Conservation (phyloP, 2,797 vertebrate species). For the Myotis daubentonii region DNA sequence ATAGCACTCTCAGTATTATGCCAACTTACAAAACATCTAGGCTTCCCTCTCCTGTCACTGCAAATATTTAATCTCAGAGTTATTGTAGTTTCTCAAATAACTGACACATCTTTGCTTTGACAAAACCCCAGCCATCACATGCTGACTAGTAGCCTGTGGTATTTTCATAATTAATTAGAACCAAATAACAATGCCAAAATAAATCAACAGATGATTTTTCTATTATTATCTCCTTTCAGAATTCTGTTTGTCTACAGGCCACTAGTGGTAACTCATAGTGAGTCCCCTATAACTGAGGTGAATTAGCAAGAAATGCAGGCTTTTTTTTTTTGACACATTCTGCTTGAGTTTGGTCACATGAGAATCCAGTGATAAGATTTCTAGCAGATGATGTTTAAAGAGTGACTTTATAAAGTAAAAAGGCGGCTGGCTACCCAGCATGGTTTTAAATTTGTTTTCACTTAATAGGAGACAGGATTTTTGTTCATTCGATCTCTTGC, state of each 20-base stretch:
- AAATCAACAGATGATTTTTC: not conserved
- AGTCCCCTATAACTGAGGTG: not conserved
- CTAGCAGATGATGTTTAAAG: constrained; percentile 56
- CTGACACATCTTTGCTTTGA: constrained; percentile 22
- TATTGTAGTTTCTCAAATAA: constrained; percentile 27
- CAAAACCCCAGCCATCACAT: not conserved
- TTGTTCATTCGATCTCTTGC: constrained; percentile 38
- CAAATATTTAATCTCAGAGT: constrained; percentile 46
- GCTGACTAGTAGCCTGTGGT: not conserved
- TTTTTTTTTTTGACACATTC: constrained; percentile 42
- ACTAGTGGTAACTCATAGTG: not conserved
- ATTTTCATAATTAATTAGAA: constrained; percentile 60
- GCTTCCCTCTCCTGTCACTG: not conserved
- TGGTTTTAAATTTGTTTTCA: constrained; percentile 65
- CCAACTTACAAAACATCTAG: constrained; percentile 22
- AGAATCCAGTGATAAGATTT: constrained; percentile 46
- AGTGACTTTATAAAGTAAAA: constrained; percentile 59
- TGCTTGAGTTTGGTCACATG: constrained; percentile 30
- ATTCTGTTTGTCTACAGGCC: constrained; percentile 30
- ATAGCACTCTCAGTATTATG: not conserved
- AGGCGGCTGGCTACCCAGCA: not conserved
- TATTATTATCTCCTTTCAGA: not conserved
- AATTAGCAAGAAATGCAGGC: constrained; percentile 29
- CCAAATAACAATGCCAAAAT: not conserved
- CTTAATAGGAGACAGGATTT: constrained; percentile 50